These are phyloP conservation scores for Oryzias woworae DNA, from an alignment of 2,113 vertebrate genomes.

Conservation along the genomic window DNA sequence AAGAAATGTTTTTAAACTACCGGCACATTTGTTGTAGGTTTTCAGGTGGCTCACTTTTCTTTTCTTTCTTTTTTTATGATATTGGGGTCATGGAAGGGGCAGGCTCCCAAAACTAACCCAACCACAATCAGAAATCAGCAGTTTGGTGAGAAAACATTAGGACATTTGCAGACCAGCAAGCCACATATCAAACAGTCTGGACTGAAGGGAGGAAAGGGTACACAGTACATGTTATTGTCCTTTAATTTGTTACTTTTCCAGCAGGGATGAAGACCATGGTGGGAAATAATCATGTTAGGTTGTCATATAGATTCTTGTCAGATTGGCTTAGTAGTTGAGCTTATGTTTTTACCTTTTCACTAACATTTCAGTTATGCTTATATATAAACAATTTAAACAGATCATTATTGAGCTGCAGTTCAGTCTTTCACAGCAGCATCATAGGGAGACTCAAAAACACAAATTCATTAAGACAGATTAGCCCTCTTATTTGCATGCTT, in stretches of 20 bases:
- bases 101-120: conserved; percentile 25
- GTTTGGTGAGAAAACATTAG: no score
- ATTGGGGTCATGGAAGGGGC: conserved; percentile 26
- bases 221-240: no score
- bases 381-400: conserved; percentile 31
- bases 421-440: no score
- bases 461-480: no score
- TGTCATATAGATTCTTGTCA: conserved; percentile 17
- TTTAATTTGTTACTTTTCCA: no score
- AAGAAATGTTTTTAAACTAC: no score
- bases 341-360: conserved; percentile 30
- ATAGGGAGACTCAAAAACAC: no score
- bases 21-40: conserved; percentile 11
- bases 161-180: no score
- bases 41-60: conserved; percentile 22
- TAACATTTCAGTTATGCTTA: conserved; percentile 12
- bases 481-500: not conserved
- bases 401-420: conserved; percentile 7
- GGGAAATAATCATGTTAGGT: not conserved
- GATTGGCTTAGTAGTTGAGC: conserved; percentile 19
- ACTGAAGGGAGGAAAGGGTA: no score
- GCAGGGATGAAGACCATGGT: not conserved
- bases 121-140: not conserved
- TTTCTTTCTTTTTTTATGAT: not conserved
- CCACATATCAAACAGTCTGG: no score